These are phyloP conservation scores for Arion vulgaris DNA, from an alignment of 1,140 invertebrate species.

Conservation along the genomic window DNA sequence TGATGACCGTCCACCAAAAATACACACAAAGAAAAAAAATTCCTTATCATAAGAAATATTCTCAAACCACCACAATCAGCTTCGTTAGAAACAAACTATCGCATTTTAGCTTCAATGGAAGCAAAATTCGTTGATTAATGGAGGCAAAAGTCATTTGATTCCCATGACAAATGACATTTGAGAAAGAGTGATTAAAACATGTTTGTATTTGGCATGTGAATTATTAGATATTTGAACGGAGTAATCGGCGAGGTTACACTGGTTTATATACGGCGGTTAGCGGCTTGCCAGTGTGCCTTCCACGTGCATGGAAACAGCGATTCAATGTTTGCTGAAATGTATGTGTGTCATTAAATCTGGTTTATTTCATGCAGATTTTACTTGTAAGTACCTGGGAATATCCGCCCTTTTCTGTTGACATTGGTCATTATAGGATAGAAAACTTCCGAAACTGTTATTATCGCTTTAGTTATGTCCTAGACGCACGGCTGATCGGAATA, in stretches of 20 bases:
- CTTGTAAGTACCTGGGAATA: conserved; percentile 9
- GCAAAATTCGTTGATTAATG: too few relatives aligned
- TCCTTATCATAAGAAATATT: neutral
- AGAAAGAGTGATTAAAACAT: neutral
- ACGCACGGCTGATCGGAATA: conserved; percentile 20
- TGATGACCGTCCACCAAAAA: too few relatives aligned
- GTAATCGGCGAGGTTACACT: neutral
- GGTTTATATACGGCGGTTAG: neutral
- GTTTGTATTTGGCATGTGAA: conserved; percentile 21
- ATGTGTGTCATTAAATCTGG: neutral
- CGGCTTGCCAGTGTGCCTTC: neutral
- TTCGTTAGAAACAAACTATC: neutral
- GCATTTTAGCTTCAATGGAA: too few relatives aligned
- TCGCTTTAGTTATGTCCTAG: conserved; percentile 26
- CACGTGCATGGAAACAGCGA: neutral
- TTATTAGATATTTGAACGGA: conserved; percentile 28
- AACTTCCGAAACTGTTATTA: conserved; percentile 22
- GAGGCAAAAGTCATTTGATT: neutral
- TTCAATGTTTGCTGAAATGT: neutral
- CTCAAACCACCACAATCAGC: neutral
- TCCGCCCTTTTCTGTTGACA: conserved; percentile 28
- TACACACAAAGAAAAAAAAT: too few relatives aligned
- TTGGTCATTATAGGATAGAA: conserved; percentile 8
- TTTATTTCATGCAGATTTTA: conserved; percentile 19
- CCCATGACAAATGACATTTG: conserved; percentile 20